Evolutionary conservation across 2,113 vertebrate genomes (phyloP).

Genomic region (Festucalex cinctus): DNA sequence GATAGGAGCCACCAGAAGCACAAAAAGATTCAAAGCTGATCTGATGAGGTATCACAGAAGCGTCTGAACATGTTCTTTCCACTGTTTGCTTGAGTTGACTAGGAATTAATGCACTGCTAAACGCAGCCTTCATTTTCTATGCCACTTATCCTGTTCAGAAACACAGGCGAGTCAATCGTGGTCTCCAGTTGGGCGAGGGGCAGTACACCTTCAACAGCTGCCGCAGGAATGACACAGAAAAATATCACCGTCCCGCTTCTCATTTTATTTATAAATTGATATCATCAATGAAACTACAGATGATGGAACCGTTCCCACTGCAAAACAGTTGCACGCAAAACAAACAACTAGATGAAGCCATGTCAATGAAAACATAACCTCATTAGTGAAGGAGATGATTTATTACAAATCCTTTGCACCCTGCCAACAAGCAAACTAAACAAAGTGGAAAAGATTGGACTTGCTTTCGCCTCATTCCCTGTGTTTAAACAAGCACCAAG

Average conservation of each 20-base stretch:
- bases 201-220: neutral
- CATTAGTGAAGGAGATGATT: neutral
- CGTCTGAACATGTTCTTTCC: neutral
- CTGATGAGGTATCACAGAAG: neutral
- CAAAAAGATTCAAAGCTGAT: neutral
- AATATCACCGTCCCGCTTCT: too few relatives aligned
- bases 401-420: neutral
- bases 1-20: neutral
- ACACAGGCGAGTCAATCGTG: neutral
- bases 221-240: neutral
- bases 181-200: neutral
- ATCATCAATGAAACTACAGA: neutral
- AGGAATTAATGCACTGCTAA: neutral
- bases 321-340: neutral
- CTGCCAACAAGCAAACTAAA: conserved; percentile 1
- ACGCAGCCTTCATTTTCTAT: neutral
- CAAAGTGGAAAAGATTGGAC: conserved; percentile 1
- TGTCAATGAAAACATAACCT: neutral
- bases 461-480: neutral
- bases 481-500: conserved; percentile 19
- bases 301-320: neutral
- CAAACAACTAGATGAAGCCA: conserved; percentile 1
- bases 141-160: neutral
- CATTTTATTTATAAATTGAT: too few relatives aligned
- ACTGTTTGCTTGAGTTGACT: neutral